Conservation (phyloP, 2,888 invertebrate genomes). For the Plebejus anna region DNA sequence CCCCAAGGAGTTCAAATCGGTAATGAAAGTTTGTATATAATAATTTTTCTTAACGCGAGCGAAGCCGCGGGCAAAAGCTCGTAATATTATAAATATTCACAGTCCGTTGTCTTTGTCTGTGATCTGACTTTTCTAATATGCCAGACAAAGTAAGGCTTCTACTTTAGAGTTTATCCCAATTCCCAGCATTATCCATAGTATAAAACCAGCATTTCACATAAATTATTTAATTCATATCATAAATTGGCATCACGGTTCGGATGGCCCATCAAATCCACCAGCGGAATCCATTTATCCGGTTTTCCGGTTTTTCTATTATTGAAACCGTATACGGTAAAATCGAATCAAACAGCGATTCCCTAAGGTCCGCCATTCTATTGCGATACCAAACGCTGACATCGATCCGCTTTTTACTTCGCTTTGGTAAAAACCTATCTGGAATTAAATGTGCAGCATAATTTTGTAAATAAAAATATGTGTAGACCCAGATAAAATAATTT, state of each 20-base stretch:
- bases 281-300: constrained; percentile 38
- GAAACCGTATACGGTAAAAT: constrained; percentile 39
- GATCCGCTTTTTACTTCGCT: constrained; percentile 30
- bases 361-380: constrained; percentile 34
- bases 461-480: background rate
- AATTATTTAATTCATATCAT: constrained; percentile 16
- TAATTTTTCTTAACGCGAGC: no score
- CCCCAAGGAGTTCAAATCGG: no score
- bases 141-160: no score
- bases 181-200: background rate
- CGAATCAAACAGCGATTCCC: constrained; percentile 39
- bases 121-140: no score
- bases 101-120: no score
- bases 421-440: constrained; percentile 26
- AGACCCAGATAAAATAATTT: no score
- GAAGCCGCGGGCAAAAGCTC: no score
- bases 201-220: background rate
- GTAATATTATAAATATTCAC: no score
- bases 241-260: constrained; percentile 15
- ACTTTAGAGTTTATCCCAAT: no score
- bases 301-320: constrained; percentile 40
- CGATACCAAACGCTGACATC: constrained; percentile 36
- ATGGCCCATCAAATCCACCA: constrained; percentile 16
- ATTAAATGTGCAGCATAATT: constrained; percentile 1
- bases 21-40: no score